Base-by-base conservation (phyloP, 2,888 invertebrate species). In the Drosophila austrosaltans region DNA sequence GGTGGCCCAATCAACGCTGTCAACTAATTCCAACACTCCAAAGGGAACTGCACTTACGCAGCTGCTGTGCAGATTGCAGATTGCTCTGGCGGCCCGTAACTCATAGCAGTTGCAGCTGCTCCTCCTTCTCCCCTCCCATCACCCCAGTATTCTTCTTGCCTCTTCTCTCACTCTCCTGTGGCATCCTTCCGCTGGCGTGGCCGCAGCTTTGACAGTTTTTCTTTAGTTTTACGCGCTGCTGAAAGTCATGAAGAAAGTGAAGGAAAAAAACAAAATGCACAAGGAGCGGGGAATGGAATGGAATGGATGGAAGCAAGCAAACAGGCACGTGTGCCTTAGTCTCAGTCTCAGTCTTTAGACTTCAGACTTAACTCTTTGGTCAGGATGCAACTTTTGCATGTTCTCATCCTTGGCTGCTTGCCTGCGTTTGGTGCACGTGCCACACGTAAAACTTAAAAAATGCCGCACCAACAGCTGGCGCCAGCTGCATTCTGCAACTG, bases 401-500 rank as follows among this genome's bases (percentile, higher is more conserved):
- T 67, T 63, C 57, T 28, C 44, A 57, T 71, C 71, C 69, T 39
- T 65, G 69, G 75, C 64, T 66, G 73, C 83, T 65, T 76, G 48
- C 72, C 66, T 74, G 73, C 78, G 48, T 48, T 84, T 75, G 79
- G 61, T 63, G 82, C 85, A 89, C 85, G 89, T 89, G 89, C 89
- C 73, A 66, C 89, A 89, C 88, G 89, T 87, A 85, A 87, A 89
- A 89, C 78, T 82, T 82, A 80, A 87, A 48, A 89, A 87, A 85
- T 85, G 89, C 79, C 74, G 64, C 87, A 81, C 69, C 74, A 70
- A 69, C 81, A 87, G 87, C 78, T 83, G 85, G 67, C 69, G 68
- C 79, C 82, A 81, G 71, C 79, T 78, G 72, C 72, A 64, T 67
- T 76, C 74, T 70, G 62, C 75, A 77, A 72, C 56, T 20, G 36